Base-by-base conservation (phyloP, 2,797 vertebrate genomes). In the Scyliorhinus canicula region DNA sequence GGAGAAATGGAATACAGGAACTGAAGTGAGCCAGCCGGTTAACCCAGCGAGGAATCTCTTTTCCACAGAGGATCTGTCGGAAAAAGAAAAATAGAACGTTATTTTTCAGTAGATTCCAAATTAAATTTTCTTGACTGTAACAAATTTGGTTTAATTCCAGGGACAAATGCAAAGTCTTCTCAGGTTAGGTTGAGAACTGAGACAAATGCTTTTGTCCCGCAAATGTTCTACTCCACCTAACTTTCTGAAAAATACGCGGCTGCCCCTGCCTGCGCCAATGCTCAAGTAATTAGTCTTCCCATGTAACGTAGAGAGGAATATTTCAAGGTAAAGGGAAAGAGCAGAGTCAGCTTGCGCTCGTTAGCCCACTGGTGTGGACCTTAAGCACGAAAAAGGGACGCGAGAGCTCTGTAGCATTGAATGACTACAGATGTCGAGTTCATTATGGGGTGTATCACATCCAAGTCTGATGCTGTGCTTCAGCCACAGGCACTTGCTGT, bases 21-120 rank as follows among this genome's bases (percentile, higher is more conserved):
- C 99, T 99, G 98, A 99, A 99, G 97, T 99, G 99, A 96, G 99
- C 99, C 95, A 99, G 98, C 50, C 99, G 98, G 97, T 99, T 99
- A 95, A 99, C 99, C 99, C 99, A 99, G 96, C 99, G 99, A 77
- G 99, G 99, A 96, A 99, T 99, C 97, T 99, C 99, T 95, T 98
- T 98, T 95, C 99, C 99, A 95, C 99, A 99, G 85, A 99, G 98
- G 96, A 99, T 99, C 99, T 99, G 95, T 0, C 47, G 84, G 28
- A 77, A 95, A 8, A 95, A 28, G 95, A 95, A 21, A 95, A 95
- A 95, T 31, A 35, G 94, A 57, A 57, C 11, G 47, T 9, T 47
- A 94, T 74, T 52, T 35, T 94, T 35, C 21, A 31, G 40, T 35
- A 16, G 47, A 19, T 74, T 74, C 47, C 65, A 94, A 71, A 52